These are phyloP conservation scores for Diarsia rubi DNA, from an alignment of 2,888 invertebrate species.

Conservation along the genomic window DNA sequence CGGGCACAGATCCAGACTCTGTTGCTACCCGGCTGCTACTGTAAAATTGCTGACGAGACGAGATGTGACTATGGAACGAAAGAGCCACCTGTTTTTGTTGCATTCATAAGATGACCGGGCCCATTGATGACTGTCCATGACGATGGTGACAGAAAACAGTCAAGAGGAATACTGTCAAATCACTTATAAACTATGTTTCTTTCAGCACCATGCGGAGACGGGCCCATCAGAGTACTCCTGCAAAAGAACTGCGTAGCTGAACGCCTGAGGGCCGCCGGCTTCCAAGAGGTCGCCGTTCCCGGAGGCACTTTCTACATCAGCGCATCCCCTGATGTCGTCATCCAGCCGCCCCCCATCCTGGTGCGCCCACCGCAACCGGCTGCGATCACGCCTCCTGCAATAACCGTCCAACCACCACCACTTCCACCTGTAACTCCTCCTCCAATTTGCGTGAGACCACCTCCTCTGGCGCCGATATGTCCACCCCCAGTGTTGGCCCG, in stretches of 20 bases:
- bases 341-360: slow-evolving; percentile 82
- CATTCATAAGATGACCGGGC: not conserved
- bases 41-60: too few species aligned
- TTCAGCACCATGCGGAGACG: slow-evolving; percentile 80
- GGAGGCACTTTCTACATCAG: slow-evolving; percentile 81
- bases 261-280: slow-evolving; percentile 73
- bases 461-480: slow-evolving; percentile 69
- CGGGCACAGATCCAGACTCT: too few species aligned
- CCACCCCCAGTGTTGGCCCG: slow-evolving; percentile 80
- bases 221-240: slow-evolving; percentile 72
- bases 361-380: slow-evolving; percentile 73
- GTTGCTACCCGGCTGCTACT: too few species aligned
- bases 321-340: slow-evolving; percentile 78
- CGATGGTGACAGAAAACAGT: not conserved
- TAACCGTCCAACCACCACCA: slow-evolving; percentile 74
- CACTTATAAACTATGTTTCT: not conserved
- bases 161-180: not conserved
- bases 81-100: not conserved
- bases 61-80: not conserved
- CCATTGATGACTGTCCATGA: not conserved
- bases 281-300: slow-evolving; percentile 77
- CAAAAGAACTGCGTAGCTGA: slow-evolving; percentile 68
- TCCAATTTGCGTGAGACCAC: slow-evolving; percentile 74
- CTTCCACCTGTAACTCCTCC: slow-evolving; percentile 73
- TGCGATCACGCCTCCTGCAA: slow-evolving; percentile 74